Evolutionary conservation across 1,140 invertebrate genomes (phyloP).

Genomic region (Apolygus lucorum): DNA sequence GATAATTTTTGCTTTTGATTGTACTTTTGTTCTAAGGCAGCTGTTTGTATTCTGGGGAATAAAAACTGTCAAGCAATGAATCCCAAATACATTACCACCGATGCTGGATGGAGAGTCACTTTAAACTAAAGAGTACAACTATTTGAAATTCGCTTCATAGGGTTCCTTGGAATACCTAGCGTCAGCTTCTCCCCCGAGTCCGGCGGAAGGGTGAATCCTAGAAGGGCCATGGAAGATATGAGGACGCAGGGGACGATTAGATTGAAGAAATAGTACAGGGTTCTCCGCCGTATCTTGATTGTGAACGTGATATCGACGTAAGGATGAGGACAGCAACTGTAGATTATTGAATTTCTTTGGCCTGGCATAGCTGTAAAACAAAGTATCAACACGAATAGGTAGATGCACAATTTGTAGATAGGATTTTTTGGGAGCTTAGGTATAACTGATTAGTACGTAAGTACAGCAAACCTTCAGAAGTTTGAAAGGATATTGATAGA

Average conservation of each 20-base stretch:
- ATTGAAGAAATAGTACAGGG: constrained; percentile 99
- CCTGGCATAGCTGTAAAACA: constrained; percentile 65
- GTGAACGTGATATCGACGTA: constrained; percentile 97
- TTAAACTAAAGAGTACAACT: too few species aligned
- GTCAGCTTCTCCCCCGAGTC: constrained; percentile 98
- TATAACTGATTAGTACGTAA: not conserved
- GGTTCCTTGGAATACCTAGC: constrained; percentile 66
- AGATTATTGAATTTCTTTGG: constrained; percentile 71
- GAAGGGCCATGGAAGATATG: constrained; percentile 94
- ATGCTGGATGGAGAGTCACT: too few species aligned
- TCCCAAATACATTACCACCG: too few species aligned
- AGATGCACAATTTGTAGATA: not conserved
- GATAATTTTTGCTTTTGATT: too few species aligned
- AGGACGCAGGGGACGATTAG: constrained; percentile 97
- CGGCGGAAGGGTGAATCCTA: constrained; percentile 95
- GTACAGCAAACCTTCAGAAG: too few species aligned
- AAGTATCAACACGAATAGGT: too few species aligned
- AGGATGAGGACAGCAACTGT: constrained; percentile 79
- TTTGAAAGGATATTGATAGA: too few species aligned
- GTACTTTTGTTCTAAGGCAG: too few species aligned
- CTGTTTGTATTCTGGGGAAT: too few species aligned
- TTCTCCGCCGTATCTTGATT: constrained; percentile 90
- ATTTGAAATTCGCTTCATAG: too few species aligned
- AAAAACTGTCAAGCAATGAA: too few species aligned
- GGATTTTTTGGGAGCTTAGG: not conserved